phyloP scores from a whole-genome alignment of 2,888 invertebrate genomes.

The Digitonthophagus gazella region DNA sequence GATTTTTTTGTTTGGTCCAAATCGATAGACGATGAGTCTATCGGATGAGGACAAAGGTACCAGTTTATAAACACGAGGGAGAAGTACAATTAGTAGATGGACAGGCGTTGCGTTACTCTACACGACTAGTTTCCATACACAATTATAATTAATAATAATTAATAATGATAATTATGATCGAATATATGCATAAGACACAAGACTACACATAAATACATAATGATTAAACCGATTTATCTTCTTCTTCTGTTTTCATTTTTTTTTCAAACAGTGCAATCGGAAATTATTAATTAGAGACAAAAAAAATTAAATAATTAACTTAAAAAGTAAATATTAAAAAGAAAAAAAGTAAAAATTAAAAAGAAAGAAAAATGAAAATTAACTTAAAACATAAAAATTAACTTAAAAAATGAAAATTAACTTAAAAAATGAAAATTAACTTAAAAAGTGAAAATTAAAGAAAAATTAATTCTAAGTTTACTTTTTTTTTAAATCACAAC shows the following conservation, averaged over 20 bases:
- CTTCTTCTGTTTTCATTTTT: neutral
- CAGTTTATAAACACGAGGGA: conserved; percentile 11
- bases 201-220: conserved; percentile 47
- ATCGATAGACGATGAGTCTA: no score
- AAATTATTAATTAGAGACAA: neutral
- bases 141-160: conserved; percentile 20
- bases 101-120: conserved; percentile 38
- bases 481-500: no score
- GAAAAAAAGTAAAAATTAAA: no score
- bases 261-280: neutral
- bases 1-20: no score
- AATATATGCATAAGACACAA: conserved; percentile 44
- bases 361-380: no score
- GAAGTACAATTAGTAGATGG: conserved; percentile 21
- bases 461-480: no score
- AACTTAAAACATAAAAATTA: no score
- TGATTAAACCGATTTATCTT: conserved; percentile 22
- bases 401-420: no score
- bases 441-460: no score
- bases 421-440: no score
- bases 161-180: conserved; percentile 27
- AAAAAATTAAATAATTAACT: no score
- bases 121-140: conserved; percentile 44
- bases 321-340: no score
- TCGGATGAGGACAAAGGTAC: conserved; percentile 29